Evolutionary conservation across 2,888 invertebrate genomes (phyloP), one percentile per base, ranked within the genome.

Genomic region (Campoplex nolae): DNA sequence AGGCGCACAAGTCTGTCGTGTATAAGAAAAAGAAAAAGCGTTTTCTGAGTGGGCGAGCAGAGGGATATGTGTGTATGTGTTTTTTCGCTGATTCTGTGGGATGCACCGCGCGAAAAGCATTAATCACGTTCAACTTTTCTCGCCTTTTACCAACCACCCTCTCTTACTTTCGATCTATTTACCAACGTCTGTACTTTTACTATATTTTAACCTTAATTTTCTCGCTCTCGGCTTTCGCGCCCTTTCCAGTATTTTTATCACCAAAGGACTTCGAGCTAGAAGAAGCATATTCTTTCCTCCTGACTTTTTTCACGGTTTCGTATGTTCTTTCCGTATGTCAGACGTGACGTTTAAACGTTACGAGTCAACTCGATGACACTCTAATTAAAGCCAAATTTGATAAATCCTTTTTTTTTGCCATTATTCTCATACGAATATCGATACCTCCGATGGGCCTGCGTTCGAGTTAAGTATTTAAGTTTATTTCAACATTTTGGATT

Each of bases 101-200:
- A 78, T 81, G 77, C 74, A 76, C 45, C 77, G 51, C 68, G 42
- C 74, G 62, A 23, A 23, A 23, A n/a, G 83, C 83, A 83, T 86
- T 86, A 86, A 86, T 86, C 85, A 86, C 85, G 83, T 75, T 74
- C 75, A 83, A 86, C 83, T 86, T 83, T 85, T 71, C 83, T 86
- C 86, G 80, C 83, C 74, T 83, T 35, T 73, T 76, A 67, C 65
- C 56, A 18, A 16, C 58, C 48, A 62, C 28, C 48, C 87, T 48
- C 7, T 48, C 48, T 32, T 23, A 3, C 6, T 67, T 35, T 35
- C 58, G n/a, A 35, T 38, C 45, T n/a, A 6, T 48, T 28, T 23
- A 32, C 32, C 18, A 18, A 28, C 45, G 45, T 56, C 45, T 56
- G 16, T 28, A 9, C 68, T 38, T 68, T 18, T 38, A 67, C 68